Conservation (phyloP, 2,797 vertebrate genomes). For the Dermochelys coriacea region DNA sequence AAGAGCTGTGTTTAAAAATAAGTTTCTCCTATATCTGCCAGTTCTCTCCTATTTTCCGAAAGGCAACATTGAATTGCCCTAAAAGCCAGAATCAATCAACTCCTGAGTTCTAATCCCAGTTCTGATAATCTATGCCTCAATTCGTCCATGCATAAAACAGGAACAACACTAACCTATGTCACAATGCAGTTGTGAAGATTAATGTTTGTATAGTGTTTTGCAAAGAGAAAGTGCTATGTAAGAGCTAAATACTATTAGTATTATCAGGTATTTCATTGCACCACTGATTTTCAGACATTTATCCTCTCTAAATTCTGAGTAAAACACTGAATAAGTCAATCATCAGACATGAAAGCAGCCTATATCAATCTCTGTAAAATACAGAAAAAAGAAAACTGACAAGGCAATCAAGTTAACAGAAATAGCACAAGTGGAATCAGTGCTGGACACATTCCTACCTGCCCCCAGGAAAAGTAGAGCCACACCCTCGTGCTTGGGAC, state of each 20-base stretch:
- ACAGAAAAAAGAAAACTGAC: conserved; percentile 31
- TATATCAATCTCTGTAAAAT: background rate
- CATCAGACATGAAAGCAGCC: background rate
- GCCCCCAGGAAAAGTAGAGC: background rate
- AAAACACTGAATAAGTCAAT: conserved; percentile 24
- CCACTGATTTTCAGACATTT: conserved; percentile 10
- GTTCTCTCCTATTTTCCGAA: background rate
- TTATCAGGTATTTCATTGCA: background rate
- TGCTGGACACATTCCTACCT: conserved; percentile 70
- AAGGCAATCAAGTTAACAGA: background rate
- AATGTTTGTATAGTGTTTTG: background rate
- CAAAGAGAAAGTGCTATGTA: conserved; percentile 11
- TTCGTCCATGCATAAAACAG: background rate
- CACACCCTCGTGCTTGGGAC: conserved; percentile 75
- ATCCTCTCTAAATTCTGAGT: background rate
- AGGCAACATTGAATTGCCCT: background rate
- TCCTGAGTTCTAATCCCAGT: background rate
- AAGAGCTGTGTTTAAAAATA: background rate
- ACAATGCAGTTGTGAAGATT: background rate
- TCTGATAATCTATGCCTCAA: background rate
- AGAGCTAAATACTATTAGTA: background rate
- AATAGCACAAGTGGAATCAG: background rate
- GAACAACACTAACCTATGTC: background rate
- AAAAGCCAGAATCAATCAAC: background rate
- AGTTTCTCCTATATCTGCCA: background rate